Base-by-base conservation (phyloP, 2,888 invertebrate genomes). In the Ariolimax columbianus region DNA sequence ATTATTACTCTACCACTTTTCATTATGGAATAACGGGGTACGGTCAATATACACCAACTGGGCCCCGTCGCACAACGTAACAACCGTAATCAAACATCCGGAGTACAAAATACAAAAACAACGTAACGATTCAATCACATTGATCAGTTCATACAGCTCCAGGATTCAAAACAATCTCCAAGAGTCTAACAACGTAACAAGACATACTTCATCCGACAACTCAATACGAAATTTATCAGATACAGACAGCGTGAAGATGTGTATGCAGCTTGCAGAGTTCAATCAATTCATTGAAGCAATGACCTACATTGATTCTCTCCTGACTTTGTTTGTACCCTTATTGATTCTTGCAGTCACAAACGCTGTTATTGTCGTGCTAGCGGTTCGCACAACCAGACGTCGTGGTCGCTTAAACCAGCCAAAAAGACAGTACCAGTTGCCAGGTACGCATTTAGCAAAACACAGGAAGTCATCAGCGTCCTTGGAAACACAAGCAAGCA, bases 21-120 rank as follows among this genome's bases (percentile, higher is more conserved):
- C 73, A 23, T 59, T 85, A 63, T 85, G 82, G 70, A 81, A 81
- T 40, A 75, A 81, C 40, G 85, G 80, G 14, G 47, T 81, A n/a
- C 36, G 73, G 30, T 23, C 40, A 11, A n/a, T 43, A 43, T 47
- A n/a, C 43, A 36, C 9, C 0, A 43, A 40, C 14, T 4, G 36
- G n/a, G 36, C 0, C n/a, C n/a, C 30, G 19, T n/a, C 36, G 7
- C 7, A n/a, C 19, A 66, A 66, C 26, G 26, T 30, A 7, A 36
- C 77, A n/a, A 23, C 11, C 14, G 30, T 7, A 23, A 19, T 19
- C 6, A n/a, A 38, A 11, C 43, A 30, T 11, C 14, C 36, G 14
- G 66, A 63, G 6, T 26, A 17, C 33, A 19, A 1, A 9, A 79
- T 7, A 11, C 11, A 4, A 26, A 19, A 33, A 2, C 3, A 9